Conservation (phyloP, 53 echinoderm and acorn worm species). For the Holothuria scabra region DNA sequence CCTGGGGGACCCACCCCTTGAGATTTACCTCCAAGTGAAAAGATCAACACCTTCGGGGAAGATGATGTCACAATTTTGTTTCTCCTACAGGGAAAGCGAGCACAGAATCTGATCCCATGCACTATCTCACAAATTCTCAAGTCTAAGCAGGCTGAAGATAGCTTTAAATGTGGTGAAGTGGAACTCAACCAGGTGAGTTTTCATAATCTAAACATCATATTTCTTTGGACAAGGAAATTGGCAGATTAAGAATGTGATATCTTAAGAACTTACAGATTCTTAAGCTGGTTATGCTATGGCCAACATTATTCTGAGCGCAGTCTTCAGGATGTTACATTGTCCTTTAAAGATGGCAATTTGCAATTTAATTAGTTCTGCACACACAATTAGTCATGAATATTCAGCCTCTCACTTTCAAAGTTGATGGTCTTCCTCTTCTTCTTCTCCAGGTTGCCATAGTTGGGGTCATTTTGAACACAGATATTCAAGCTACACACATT, state of each 20-base stretch:
- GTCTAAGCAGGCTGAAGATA: constrained; percentile 75
- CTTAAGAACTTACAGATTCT: not conserved
- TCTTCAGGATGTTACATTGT: too few relatives aligned
- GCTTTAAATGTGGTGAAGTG: constrained; percentile 89
- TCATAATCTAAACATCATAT: too few relatives aligned
- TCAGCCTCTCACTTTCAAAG: too few relatives aligned
- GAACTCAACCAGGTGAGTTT: constrained; percentile 82
- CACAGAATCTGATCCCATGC: constrained; percentile 90
- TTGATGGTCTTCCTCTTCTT: not conserved
- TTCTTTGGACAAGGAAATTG: too few relatives aligned
- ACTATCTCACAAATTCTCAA: constrained; percentile 88
- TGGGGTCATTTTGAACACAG: constrained; percentile 79
- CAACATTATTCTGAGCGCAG: too few relatives aligned
- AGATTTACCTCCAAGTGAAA: too few relatives aligned
- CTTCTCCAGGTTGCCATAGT: constrained; percentile 74
- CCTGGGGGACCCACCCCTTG: too few relatives aligned
- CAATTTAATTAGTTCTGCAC: too few relatives aligned
- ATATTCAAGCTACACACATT: constrained; percentile 89
- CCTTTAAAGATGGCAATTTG: too few relatives aligned
- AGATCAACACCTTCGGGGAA: too few relatives aligned
- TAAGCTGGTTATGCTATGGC: not conserved
- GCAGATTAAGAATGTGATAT: not conserved
- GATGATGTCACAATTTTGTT: too few relatives aligned
- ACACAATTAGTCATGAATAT: too few relatives aligned
- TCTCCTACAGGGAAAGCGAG: constrained; percentile 62